Evolutionary conservation across 2,113 vertebrate species (phyloP).

Genomic region (Philantomba maxwellii): DNA sequence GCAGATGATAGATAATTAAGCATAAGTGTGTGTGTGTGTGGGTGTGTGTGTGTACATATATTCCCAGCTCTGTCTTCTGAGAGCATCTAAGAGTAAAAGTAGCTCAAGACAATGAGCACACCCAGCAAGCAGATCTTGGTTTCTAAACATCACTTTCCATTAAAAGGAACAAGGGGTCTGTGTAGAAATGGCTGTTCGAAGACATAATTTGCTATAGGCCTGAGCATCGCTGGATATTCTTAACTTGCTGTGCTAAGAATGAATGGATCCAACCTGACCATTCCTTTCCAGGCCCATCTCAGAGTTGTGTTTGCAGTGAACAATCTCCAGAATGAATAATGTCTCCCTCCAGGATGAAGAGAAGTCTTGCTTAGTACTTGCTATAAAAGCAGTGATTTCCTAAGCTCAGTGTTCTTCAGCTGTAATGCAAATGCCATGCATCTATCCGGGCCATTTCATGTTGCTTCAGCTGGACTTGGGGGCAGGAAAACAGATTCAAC

Average conservation of each 20-base stretch:
- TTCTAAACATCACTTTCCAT: not conserved
- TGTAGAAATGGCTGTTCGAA: not conserved
- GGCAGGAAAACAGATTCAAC: not conserved
- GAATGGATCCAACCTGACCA: not conserved
- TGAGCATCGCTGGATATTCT: not conserved
- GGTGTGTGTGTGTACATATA: not conserved
- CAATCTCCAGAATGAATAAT: not conserved
- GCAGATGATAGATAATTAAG: not conserved
- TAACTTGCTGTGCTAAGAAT: not conserved
- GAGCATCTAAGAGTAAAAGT: not conserved
- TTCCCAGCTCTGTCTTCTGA: not conserved
- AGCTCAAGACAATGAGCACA: not conserved
- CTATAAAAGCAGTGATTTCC: not conserved
- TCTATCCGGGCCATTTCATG: not conserved
- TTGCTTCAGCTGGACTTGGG: not conserved
- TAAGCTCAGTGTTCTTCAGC: not conserved
- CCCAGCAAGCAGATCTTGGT: not conserved
- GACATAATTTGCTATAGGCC: not conserved
- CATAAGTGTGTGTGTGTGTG: too few species aligned
- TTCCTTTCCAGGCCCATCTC: not conserved
- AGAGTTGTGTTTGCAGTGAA: not conserved
- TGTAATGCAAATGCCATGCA: not conserved
- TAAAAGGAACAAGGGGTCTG: not conserved
- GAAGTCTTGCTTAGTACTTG: not conserved
- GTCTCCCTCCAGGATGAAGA: not conserved